Conservation (phyloP, 1,140 invertebrate species). For the Zaprionus kolodkinae region DNA sequence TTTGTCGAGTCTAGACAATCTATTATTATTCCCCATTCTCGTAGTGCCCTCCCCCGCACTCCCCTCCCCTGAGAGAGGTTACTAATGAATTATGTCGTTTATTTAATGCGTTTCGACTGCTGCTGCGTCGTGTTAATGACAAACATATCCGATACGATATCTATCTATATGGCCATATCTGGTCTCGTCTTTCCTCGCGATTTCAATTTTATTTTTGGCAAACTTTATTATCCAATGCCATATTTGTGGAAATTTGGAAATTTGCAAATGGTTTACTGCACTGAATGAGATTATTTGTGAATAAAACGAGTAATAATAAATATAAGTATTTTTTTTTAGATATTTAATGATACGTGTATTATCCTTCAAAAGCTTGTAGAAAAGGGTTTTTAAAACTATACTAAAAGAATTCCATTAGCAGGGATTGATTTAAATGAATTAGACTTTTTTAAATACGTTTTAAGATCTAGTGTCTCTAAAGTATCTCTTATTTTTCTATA, state of each 20-base stretch:
- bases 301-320: too few relatives aligned
- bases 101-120: conserved; percentile 41
- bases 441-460: too few relatives aligned
- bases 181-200: not conserved
- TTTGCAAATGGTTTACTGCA: not conserved
- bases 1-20: conserved; percentile 58
- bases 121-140: conserved; percentile 28
- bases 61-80: not conserved
- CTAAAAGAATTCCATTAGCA: too few relatives aligned
- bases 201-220: conserved; percentile 3
- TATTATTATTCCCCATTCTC: conserved; percentile 35
- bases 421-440: too few relatives aligned
- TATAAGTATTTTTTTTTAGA: too few relatives aligned
- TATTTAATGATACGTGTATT: too few relatives aligned
- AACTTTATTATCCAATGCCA: conserved; percentile 5
- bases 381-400: not conserved
- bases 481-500: too few relatives aligned
- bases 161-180: not conserved
- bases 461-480: too few relatives aligned
- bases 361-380: not conserved
- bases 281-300: not conserved
- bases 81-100: conserved; percentile 66
- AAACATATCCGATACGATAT: conserved; percentile 20
- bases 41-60: conserved; percentile 43
- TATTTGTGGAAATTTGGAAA: not conserved